Conservation (phyloP, 2,113 vertebrate species). For the Pollachius pollachius region DNA sequence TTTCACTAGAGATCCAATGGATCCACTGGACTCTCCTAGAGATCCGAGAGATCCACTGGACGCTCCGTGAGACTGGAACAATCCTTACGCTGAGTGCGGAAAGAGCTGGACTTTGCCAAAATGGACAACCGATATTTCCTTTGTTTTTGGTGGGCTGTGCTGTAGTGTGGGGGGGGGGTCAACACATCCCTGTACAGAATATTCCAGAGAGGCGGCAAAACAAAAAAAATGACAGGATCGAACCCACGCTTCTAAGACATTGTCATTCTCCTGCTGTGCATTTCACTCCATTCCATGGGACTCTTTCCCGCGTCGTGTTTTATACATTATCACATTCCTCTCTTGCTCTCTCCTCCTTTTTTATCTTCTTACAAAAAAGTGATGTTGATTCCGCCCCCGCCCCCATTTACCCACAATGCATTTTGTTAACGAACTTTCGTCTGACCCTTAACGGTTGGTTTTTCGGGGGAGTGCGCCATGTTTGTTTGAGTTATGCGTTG, state of each 20-base stretch:
- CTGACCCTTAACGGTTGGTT: slow-evolving; percentile 18
- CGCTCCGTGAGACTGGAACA: no score
- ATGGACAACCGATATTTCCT: no score
- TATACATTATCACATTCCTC: no score
- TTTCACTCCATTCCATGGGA: slow-evolving; percentile 32
- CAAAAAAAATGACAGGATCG: slow-evolving; percentile 28
- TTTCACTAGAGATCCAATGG: not conserved
- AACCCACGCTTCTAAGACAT: not conserved
- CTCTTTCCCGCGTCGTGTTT: slow-evolving; percentile 4
- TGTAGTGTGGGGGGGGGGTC: not conserved
- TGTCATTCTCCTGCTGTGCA: slow-evolving; percentile 41
- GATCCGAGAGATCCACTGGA: not conserved
- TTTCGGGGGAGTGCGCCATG: slow-evolving; percentile 22
- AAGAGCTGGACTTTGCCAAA: no score
- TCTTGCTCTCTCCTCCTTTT: no score
- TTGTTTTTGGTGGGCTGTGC: no score
- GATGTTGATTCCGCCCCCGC: no score
- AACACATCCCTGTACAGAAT: slow-evolving; percentile 74
- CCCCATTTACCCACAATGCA: slow-evolving; percentile 1
- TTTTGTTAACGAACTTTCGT: slow-evolving; percentile 46
- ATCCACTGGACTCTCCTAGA: not conserved
- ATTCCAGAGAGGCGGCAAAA: slow-evolving; percentile 46
- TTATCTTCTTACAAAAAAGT: no score
- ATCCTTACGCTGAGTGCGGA: no score
- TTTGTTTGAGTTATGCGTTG: slow-evolving; percentile 31